Percentiles rank a stretch among this genome's conserved stretches.
Evolutionary conservation across 2,888 invertebrate genomes (phyloP).

Genomic region (Catonia carolina): DNA sequence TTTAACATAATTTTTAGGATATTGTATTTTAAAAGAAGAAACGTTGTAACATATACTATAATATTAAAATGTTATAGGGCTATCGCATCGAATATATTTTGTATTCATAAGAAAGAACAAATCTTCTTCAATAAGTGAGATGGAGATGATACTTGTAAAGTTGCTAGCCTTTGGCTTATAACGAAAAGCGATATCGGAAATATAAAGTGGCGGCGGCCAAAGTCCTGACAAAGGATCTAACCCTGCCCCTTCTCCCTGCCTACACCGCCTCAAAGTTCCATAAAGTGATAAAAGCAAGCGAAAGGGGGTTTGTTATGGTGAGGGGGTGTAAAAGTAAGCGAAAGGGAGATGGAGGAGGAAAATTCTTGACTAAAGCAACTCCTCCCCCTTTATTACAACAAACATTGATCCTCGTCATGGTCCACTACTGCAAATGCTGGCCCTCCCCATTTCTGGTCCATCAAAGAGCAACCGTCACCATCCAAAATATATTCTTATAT

Average conservation of each 20-base stretch:
- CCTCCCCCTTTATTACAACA: not conserved
- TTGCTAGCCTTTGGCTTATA: constrained; percentile 2
- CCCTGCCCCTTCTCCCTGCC: not conserved
- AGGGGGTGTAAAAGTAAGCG: too few species aligned
- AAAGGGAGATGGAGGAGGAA: too few species aligned
- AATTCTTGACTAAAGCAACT: not conserved
- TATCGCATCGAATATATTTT: too few species aligned
- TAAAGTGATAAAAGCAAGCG: constrained; percentile 8
- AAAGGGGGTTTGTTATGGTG: too few species aligned
- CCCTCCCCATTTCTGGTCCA: too few species aligned
- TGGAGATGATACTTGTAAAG: constrained; percentile 1
- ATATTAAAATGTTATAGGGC: too few species aligned
- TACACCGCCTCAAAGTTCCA: not conserved
- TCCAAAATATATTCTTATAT: too few species aligned
- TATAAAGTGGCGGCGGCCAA: constrained; percentile 13
- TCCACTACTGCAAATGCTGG: not conserved
- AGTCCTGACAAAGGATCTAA: constrained; percentile 6
- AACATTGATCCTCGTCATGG: constrained; percentile 7
- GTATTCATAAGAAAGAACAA: too few species aligned
- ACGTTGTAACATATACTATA: too few species aligned
- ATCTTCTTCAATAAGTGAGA: not conserved
- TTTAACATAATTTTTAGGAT: too few species aligned
- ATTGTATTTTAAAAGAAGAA: too few species aligned
- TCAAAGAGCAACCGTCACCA: too few species aligned
- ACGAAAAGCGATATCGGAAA: constrained; percentile 12